Percentiles rank a stretch among this genome's conserved stretches.
Evolutionary conservation across 2,797 vertebrate genomes (phyloP).

Genomic region (Hydrolagus colliei): DNA sequence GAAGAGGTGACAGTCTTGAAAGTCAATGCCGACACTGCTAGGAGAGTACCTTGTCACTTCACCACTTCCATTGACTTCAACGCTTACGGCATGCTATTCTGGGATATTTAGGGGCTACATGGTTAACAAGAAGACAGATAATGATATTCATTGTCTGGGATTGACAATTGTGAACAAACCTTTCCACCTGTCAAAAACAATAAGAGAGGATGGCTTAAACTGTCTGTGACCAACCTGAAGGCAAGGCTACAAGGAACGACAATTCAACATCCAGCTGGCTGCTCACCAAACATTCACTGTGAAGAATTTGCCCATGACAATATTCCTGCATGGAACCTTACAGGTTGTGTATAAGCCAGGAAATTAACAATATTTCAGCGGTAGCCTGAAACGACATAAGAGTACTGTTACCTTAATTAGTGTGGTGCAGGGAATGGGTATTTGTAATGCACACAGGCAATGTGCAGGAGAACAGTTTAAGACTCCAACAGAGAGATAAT

Average conservation of each 20-base stretch:
- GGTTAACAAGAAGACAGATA: not conserved
- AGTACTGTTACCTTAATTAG: not conserved
- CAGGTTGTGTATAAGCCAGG: not conserved
- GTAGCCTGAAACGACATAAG: not conserved
- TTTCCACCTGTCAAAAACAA: constrained; percentile 45
- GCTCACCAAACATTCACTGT: not conserved
- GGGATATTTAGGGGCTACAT: not conserved
- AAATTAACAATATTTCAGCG: not conserved
- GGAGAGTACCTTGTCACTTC: no score
- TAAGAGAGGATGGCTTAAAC: constrained; percentile 39
- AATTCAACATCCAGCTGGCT: constrained; percentile 33
- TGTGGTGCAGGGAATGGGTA: no score
- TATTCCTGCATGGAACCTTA: not conserved
- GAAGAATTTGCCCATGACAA: not conserved
- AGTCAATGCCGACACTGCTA: no score
- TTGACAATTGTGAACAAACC: constrained; percentile 37
- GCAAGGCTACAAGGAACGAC: constrained; percentile 27
- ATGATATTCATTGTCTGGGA: constrained; percentile 4
- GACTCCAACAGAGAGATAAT: no score
- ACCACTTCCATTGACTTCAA: no score
- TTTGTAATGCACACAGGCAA: no score
- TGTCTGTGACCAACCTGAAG: constrained; percentile 30
- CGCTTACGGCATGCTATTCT: no score
- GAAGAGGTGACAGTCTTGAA: no score
- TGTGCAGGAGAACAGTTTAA: no score